Conservation (phyloP, 2,113 vertebrate genomes). For the Albula glossodonta region DNA sequence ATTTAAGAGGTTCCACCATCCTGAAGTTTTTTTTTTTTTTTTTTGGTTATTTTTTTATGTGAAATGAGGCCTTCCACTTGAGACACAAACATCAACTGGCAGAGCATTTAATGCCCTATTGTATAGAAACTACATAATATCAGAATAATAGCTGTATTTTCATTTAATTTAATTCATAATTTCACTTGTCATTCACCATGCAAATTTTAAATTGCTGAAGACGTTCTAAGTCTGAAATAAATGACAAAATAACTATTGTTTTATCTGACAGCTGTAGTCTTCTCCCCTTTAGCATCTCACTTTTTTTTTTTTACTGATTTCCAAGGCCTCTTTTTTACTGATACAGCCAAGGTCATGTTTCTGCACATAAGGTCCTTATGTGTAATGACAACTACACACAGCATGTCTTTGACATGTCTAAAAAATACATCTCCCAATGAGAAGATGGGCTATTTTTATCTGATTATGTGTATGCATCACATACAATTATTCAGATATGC, state of each 20-base stretch:
- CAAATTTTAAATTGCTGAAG: no score
- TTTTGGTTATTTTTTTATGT: neutral
- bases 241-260: no score
- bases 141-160: no score
- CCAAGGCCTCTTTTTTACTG: neutral
- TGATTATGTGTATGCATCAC: neutral
- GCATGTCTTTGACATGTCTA: neutral
- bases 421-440: neutral
- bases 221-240: no score
- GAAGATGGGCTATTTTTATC: neutral
- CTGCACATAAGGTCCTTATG: neutral
- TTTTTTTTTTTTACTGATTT: neutral
- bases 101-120: neutral
- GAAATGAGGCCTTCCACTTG: neutral
- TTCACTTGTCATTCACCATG: no score
- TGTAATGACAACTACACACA: neutral
- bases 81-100: neutral
- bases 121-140: neutral
- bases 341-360: neutral
- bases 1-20: neutral
- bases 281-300: neutral
- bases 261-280: no score
- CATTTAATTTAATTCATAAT: no score
- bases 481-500: neutral
- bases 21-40: no score